Conservation (phyloP, 2,888 invertebrate species). For the Synergus umbraculus region DNA sequence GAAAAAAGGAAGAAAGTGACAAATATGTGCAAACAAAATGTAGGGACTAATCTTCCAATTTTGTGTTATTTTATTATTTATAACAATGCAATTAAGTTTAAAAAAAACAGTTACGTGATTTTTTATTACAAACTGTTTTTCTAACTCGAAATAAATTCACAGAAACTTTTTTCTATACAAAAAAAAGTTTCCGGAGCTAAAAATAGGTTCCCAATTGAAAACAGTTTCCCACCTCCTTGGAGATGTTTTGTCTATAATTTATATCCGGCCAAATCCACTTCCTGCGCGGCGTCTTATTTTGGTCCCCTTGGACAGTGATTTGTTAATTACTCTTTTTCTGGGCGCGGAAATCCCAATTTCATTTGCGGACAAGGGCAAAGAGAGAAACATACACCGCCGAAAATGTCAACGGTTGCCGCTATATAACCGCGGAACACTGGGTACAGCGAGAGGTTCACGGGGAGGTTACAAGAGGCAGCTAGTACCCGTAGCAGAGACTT, state of each 20-base stretch:
- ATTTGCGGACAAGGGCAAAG: conserved; percentile 8
- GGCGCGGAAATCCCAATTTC: conserved; percentile 22
- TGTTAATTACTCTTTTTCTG: conserved; percentile 33
- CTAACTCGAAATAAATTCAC: too few relatives aligned
- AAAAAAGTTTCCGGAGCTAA: neutral
- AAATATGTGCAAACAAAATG: neutral
- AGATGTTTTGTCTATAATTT: neutral
- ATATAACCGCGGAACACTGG: conserved; percentile 54
- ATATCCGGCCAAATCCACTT: neutral
- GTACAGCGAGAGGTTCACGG: conserved; percentile 66
- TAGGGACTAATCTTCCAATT: neutral
- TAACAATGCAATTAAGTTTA: too few relatives aligned
- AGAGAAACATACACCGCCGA: conserved; percentile 3
- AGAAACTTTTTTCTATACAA: too few relatives aligned
- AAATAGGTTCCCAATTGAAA: neutral
- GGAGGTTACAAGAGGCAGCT: conserved; percentile 69
- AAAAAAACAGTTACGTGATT: too few relatives aligned
- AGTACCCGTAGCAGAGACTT: conserved; percentile 74
- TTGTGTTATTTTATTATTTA: neutral
- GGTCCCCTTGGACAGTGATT: neutral
- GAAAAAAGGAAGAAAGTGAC: too few relatives aligned
- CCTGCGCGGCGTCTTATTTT: conserved; percentile 13
- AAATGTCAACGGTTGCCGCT: conserved; percentile 47
- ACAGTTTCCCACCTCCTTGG: neutral
- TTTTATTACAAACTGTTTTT: too few relatives aligned